Conservation (phyloP, 2,113 vertebrate genomes). For the Mirza zaza region DNA sequence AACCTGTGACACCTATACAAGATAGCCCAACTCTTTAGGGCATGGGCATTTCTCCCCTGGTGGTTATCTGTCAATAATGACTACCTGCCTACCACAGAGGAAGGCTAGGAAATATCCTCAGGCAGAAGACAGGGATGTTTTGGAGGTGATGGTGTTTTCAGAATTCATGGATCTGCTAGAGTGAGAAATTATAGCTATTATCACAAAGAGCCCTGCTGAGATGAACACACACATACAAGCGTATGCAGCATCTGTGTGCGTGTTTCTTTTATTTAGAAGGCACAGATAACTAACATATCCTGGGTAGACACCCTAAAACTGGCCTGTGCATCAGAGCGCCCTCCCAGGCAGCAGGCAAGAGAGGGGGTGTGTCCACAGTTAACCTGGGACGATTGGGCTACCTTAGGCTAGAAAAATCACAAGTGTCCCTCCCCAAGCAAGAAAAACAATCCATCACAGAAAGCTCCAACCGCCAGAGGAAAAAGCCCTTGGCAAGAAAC, state of each 20-base stretch:
- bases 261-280: background rate
- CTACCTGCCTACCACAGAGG: background rate
- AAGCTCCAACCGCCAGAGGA: background rate
- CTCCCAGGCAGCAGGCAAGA: background rate
- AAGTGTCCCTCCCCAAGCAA: background rate
- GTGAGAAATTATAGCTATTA: background rate
- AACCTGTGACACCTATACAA: rapidly evolving
- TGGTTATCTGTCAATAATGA: background rate
- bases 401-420: background rate
- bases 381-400: background rate
- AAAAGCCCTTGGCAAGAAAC: background rate
- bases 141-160: background rate
- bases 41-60: rapidly evolving
- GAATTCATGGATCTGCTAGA: background rate
- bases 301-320: background rate
- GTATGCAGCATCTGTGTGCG: too few relatives aligned
- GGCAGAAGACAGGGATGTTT: rapidly evolving
- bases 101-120: background rate
- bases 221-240: background rate
- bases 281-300: too few relatives aligned
- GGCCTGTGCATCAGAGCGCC: background rate
- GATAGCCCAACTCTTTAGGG: background rate
- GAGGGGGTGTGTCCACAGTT: background rate
- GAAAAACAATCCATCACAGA: background rate
- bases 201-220: background rate